Percentiles rank a stretch among this genome's conserved stretches.
These are phyloP conservation scores for Carcina quercana DNA, from an alignment of 2,888 invertebrate genomes.

Conservation along the genomic window DNA sequence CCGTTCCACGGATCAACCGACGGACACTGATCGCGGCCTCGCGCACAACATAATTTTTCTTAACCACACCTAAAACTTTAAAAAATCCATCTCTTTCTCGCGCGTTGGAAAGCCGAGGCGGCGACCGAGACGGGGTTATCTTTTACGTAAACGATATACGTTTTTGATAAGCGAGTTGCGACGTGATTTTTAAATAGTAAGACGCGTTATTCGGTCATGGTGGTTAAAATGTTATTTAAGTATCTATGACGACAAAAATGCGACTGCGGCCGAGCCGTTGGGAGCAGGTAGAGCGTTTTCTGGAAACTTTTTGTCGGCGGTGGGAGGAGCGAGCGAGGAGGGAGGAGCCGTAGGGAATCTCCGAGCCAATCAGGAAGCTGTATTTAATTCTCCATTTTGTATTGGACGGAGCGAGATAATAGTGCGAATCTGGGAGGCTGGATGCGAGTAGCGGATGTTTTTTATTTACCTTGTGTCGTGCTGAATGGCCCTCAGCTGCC, in stretches of 20 bases:
- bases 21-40: slow-evolving; percentile 49
- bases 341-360: slow-evolving; percentile 55
- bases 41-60: slow-evolving; percentile 44
- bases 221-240: slow-evolving; percentile 27
- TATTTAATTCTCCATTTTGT: slow-evolving; percentile 32
- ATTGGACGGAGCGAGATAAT: slow-evolving; percentile 64
- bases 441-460: slow-evolving; percentile 43
- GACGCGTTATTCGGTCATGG: slow-evolving; percentile 28
- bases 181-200: slow-evolving; percentile 42
- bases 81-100: slow-evolving; percentile 43
- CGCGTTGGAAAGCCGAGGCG: slow-evolving; percentile 17
- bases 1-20: slow-evolving; percentile 55
- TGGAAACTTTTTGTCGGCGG: slow-evolving; percentile 48
- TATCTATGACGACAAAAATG: slow-evolving; percentile 35
- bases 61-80: slow-evolving; percentile 51
- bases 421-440: slow-evolving; percentile 72
- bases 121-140: slow-evolving; percentile 43
- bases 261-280: slow-evolving; percentile 42
- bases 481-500: slow-evolving; percentile 48
- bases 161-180: slow-evolving; percentile 42
- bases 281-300: slow-evolving; percentile 40
- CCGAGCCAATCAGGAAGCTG: slow-evolving; percentile 37
- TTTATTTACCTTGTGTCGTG: slow-evolving; percentile 51
- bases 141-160: slow-evolving; percentile 33
- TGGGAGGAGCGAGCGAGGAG: slow-evolving; percentile 65